Conservation (phyloP, 2,888 invertebrate species). For the Quadriops clusia region DNA sequence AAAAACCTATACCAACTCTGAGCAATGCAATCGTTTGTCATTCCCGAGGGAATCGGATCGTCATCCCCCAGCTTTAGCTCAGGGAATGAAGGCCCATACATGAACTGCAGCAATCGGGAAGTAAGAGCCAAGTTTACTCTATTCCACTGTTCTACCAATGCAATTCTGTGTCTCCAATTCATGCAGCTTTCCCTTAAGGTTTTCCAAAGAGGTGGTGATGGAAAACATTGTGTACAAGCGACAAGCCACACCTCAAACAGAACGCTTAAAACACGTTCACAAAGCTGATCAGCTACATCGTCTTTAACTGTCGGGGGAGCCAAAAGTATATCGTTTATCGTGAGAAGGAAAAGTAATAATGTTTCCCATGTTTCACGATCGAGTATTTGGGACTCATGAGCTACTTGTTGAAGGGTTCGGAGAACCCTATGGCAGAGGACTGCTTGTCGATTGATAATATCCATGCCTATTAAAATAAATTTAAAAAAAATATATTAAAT, state of each 20-base stretch:
- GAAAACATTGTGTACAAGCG: conserved; percentile 73
- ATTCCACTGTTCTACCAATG: conserved; percentile 91
- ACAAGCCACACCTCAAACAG: conserved; percentile 68
- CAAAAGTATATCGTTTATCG: conserved; percentile 82
- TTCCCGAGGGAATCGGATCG: conserved; percentile 73
- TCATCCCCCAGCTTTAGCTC: conserved; percentile 82
- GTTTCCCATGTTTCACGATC: conserved; percentile 87
- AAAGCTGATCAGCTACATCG: conserved; percentile 83
- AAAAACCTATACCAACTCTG: conserved; percentile 95
- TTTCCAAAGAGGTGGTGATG: conserved; percentile 91
- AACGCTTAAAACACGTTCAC: conserved; percentile 86
- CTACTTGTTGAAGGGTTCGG: conserved; percentile 69
- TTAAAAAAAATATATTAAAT: conserved; percentile 10
- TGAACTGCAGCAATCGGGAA: conserved; percentile 67
- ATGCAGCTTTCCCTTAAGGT: conserved; percentile 85
- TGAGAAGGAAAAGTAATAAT: conserved; percentile 72
- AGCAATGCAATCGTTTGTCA: conserved; percentile 81
- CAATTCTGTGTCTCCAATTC: conserved; percentile 88
- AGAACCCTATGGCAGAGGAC: conserved; percentile 86
- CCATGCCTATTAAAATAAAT: conserved; percentile 51
- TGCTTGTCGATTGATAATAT: conserved; percentile 86
- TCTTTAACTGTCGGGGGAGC: conserved; percentile 89
- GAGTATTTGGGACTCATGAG: conserved; percentile 61
- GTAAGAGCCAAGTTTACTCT: conserved; percentile 84
- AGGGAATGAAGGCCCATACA: conserved; percentile 80